Conservation (phyloP, 2,888 invertebrate species). For the Cheilosia pagana region DNA sequence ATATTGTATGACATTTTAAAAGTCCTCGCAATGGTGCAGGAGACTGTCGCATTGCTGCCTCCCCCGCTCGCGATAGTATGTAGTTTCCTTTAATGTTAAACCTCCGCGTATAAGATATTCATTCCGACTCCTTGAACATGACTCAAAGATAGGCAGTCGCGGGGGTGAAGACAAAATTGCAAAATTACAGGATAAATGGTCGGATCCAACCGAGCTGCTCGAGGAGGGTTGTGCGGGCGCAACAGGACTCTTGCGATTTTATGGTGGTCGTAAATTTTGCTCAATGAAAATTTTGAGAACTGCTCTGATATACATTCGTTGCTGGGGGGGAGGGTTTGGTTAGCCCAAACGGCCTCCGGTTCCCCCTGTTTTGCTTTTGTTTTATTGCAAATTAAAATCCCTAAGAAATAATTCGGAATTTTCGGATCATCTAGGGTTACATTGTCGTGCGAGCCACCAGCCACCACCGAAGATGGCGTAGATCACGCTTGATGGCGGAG, state of each 20-base stretch:
- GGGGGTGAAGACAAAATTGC: constrained; percentile 24
- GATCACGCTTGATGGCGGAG: constrained; percentile 27
- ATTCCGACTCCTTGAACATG: constrained; percentile 55
- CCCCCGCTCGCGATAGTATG: constrained; percentile 29
- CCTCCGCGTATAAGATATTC: constrained; percentile 53
- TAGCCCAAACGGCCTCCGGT: constrained; percentile 24
- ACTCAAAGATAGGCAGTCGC: constrained; percentile 25
- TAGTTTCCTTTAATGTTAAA: constrained; percentile 60
- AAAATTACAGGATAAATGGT: constrained; percentile 54
- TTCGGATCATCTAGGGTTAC: constrained; percentile 46
- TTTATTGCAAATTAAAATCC: constrained; percentile 66
- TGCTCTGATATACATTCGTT: not conserved
- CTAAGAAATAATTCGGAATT: constrained; percentile 54
- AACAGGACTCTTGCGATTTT: constrained; percentile 54
- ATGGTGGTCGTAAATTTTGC: constrained; percentile 66
- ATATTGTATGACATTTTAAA: constrained; percentile 73
- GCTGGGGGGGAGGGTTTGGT: not conserved
- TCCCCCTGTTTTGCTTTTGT: constrained; percentile 13
- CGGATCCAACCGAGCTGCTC: constrained; percentile 7
- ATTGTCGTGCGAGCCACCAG: constrained; percentile 13
- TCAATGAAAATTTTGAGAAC: constrained; percentile 43
- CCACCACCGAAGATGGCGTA: not conserved
- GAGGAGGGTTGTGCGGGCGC: not conserved
- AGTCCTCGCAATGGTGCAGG: constrained; percentile 41
- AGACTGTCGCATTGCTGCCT: constrained; percentile 29